Evolutionary conservation across 1,140 invertebrate species (phyloP).

Genomic region (Drosophila biarmipes): DNA sequence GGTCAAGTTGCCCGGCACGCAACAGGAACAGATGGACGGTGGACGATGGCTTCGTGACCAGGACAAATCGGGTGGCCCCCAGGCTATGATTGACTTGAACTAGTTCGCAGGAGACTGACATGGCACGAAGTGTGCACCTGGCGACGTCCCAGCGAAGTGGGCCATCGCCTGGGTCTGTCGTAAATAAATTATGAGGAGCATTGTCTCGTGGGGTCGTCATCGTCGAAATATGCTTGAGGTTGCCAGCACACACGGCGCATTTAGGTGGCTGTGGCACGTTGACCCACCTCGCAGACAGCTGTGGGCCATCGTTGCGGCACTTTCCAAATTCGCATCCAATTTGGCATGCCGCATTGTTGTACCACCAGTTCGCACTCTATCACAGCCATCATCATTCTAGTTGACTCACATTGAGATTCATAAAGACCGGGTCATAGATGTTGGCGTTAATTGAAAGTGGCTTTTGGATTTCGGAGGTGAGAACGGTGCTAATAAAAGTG

Average conservation of each 20-base stretch:
- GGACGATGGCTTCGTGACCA: constrained; percentile 44
- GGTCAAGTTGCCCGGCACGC: constrained; percentile 66
- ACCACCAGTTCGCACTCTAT: constrained; percentile 33
- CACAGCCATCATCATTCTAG: constrained; percentile 43
- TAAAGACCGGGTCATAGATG: constrained; percentile 10
- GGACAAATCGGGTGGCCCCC: constrained; percentile 37
- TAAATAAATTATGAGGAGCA: constrained; percentile 57
- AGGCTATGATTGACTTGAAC: constrained; percentile 74
- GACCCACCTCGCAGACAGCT: constrained; percentile 47
- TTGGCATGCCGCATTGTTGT: constrained; percentile 49
- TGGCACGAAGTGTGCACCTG: constrained; percentile 36
- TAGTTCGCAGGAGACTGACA: constrained; percentile 62
- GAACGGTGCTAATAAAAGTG: neutral
- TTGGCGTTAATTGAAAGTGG: neutral
- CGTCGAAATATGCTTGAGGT: constrained; percentile 36
- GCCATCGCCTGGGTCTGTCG: constrained; percentile 31
- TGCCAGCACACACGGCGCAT: constrained; percentile 26
- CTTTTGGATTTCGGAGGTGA: neutral
- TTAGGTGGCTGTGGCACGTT: constrained; percentile 51
- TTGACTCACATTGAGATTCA: constrained; percentile 20
- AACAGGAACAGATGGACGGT: constrained; percentile 27
- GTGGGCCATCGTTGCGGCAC: constrained; percentile 47
- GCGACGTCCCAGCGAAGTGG: constrained; percentile 30
- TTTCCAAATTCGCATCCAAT: constrained; percentile 59
- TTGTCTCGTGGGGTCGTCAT: constrained; percentile 44